Evolutionary conservation across 1,140 invertebrate species (phyloP).

Genomic region (Homalodisca vitripennis): DNA sequence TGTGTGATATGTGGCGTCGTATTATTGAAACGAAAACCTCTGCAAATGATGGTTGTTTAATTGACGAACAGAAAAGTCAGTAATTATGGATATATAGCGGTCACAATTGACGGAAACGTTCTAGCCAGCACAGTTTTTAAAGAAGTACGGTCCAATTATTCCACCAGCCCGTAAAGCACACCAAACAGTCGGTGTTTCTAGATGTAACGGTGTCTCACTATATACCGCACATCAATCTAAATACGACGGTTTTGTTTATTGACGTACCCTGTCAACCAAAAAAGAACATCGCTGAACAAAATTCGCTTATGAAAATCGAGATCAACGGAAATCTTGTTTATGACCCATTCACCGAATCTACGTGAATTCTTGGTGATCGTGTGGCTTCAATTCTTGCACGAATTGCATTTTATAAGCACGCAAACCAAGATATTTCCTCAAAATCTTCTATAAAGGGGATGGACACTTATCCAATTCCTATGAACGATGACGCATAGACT

Average conservation of each 20-base stretch:
- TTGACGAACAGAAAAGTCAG: not conserved
- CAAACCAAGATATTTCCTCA: too few species aligned
- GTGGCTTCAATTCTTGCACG: not conserved
- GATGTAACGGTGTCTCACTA: conserved; percentile 15
- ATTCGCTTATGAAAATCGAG: not conserved
- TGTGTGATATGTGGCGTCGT: not conserved
- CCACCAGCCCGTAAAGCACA: too few species aligned
- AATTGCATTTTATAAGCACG: too few species aligned
- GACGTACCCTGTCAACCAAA: not conserved
- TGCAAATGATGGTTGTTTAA: not conserved
- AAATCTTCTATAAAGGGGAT: too few species aligned
- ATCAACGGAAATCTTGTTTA: not conserved
- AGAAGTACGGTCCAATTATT: not conserved
- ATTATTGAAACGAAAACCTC: not conserved
- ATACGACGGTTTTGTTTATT: not conserved
- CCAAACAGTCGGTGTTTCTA: conserved; percentile 22
- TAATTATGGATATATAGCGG: not conserved
- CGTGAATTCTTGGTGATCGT: too few species aligned
- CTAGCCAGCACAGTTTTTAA: conserved; percentile 5
- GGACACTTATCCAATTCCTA: not conserved
- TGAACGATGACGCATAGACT: not conserved
- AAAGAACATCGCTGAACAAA: not conserved
- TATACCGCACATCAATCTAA: not conserved
- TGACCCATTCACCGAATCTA: too few species aligned
- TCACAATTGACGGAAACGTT: not conserved